Evolutionary conservation across 2,888 invertebrate species (phyloP).

Genomic region (Drosophila diplacantha): DNA sequence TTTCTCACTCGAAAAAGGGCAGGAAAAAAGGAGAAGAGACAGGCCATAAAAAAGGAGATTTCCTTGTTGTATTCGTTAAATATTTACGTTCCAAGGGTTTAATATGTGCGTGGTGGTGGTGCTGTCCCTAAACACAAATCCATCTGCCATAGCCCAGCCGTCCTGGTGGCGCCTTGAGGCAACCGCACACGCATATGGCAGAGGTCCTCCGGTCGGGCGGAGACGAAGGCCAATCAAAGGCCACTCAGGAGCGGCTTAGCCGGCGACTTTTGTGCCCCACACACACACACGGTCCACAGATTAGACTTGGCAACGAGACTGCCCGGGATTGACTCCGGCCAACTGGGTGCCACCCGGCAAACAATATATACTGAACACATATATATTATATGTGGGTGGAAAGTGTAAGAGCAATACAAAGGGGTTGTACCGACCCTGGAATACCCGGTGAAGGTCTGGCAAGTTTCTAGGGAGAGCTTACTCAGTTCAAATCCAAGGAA

Average conservation of each 20-base stretch:
- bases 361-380: constrained; percentile 9
- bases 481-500: neutral
- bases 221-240: constrained; percentile 40
- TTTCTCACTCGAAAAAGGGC: constrained; percentile 46
- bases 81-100: constrained; percentile 63
- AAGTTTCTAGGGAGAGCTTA: neutral
- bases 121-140: constrained; percentile 25
- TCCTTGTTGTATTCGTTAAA: constrained; percentile 63
- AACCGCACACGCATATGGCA: constrained; percentile 33
- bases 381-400: neutral
- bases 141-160: constrained; percentile 4
- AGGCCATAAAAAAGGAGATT: constrained; percentile 50
- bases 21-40: constrained; percentile 17
- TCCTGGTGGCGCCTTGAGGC: constrained; percentile 26
- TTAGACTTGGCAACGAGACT: constrained; percentile 46
- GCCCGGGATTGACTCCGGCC: constrained; percentile 5
- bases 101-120: constrained; percentile 53
- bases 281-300: constrained; percentile 57
- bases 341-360: constrained; percentile 4
- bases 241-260: constrained; percentile 40
- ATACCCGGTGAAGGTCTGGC: neutral
- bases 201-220: neutral
- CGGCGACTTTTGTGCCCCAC: constrained; percentile 32
- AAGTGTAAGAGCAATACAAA: neutral
- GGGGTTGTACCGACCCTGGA: neutral